phyloP scores from a whole-genome alignment of 2,888 invertebrate species.

The Dolomedes plantarius region DNA sequence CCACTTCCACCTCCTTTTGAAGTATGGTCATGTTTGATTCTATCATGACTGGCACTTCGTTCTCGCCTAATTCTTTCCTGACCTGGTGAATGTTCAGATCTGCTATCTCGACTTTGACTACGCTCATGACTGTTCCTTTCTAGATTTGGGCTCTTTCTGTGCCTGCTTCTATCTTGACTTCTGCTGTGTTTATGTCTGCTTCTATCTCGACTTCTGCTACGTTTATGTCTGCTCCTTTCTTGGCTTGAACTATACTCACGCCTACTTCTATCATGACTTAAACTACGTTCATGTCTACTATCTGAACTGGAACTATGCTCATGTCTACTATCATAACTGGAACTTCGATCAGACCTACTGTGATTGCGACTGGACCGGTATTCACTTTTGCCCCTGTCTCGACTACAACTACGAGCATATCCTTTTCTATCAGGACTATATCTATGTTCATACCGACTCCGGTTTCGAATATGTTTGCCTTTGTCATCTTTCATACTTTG shows the following conservation, averaged over 20 bases:
- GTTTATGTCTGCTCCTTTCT: background rate
- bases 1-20: background rate
- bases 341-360: background rate
- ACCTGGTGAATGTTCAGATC: background rate
- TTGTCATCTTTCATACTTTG: too few relatives aligned
- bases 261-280: background rate
- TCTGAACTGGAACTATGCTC: background rate
- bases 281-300: background rate
- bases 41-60: slow-evolving; percentile 5
- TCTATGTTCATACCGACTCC: background rate
- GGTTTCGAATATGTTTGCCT: too few relatives aligned
- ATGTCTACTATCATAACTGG: background rate
- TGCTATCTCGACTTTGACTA: background rate
- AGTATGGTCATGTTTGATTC: background rate
- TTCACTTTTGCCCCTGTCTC: slow-evolving; percentile 3
- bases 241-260: background rate
- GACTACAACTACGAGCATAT: background rate
- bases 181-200: background rate
- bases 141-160: background rate
- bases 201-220: background rate
- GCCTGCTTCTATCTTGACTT: background rate
- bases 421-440: background rate
- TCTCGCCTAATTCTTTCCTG: background rate
- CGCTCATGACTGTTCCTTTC: background rate
- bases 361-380: background rate